Conservation (phyloP, 2,797 vertebrate genomes). For the Otolemur crassicaudatus region DNA sequence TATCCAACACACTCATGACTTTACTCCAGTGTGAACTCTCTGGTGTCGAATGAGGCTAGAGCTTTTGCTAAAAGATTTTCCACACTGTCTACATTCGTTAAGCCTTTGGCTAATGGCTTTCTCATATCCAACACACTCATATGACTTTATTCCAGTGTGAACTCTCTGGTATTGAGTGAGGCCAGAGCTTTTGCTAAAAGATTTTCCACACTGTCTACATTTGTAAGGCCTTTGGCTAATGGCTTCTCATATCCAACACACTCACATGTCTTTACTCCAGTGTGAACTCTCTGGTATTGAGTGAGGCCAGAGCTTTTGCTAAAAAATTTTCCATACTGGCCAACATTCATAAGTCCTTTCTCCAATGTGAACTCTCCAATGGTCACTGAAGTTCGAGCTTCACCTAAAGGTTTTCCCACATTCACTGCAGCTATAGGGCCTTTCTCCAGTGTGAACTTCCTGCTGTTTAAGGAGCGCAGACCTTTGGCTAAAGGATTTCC, state of each 20-base stretch:
- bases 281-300: background rate
- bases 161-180: background rate
- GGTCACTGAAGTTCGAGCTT: background rate
- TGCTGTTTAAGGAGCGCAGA: background rate
- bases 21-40: background rate
- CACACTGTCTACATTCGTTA: background rate
- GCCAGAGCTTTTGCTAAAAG: background rate
- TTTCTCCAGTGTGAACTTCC: background rate
- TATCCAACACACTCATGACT: background rate
- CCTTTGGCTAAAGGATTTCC: background rate
- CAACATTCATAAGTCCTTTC: background rate
- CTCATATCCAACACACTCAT: background rate
- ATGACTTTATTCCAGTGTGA: background rate
- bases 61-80: constrained; percentile 5
- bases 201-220: background rate
- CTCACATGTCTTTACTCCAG: background rate
- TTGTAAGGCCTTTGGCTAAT: background rate
- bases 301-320: background rate
- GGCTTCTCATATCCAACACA: background rate
- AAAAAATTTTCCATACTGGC: background rate
- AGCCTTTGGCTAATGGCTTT: background rate
- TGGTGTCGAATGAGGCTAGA: background rate
- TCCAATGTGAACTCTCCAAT: background rate
- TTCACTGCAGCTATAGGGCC: background rate
- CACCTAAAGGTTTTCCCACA: background rate